Evolutionary conservation across 2,888 invertebrate species (phyloP), one percentile per base, ranked within the genome.

Genomic region (Acleris sparsana): DNA sequence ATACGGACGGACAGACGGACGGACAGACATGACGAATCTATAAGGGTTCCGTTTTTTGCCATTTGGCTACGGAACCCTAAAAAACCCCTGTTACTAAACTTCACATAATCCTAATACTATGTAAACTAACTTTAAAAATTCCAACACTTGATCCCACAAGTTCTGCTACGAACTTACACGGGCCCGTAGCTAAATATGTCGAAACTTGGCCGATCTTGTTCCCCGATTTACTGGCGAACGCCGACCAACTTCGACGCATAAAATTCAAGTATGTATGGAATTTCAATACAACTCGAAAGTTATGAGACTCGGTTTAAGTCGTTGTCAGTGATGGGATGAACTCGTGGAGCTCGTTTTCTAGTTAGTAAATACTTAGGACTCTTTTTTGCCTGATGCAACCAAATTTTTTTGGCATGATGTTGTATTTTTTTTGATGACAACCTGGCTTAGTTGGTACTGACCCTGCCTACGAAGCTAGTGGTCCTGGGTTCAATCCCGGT

Each of bases 161-260:
- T 62, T 43, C 43, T 33, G 60, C 63, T 53, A 48, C 66, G 55
- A 68, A 48, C 51, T 62, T 55, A 59, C 60, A 52, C 63, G 44
- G 33, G 56, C 66, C 56, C 62, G 64, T 63, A 69, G 71, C 73
- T 79, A 79, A 80, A 80, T 77, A 83, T 80, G 79, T 80, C 78
- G 76, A 78, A 84, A 84, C 78, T 83, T 79, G 66, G 68, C 62
- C 76, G 74, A 79, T 80, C 75, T 75, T 70, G 73, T 77, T 79
- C 77, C 63, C 70, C 77, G 78, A 82, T 82, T 84, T 82, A 84
- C 82, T 72, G 79, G 69, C 57, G 46, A 46, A 46, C 55, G 22
- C 33, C 22, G 53, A 46, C 59, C 25, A 60, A 65, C 43, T 60
- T 60, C 55, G 65, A 60, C 43, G 51, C 55, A 51, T 55, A 60